Evolutionary conservation across 2,888 invertebrate species (phyloP), one percentile per base, ranked within the genome.

Genomic region (Hofmannophila pseudospretella): DNA sequence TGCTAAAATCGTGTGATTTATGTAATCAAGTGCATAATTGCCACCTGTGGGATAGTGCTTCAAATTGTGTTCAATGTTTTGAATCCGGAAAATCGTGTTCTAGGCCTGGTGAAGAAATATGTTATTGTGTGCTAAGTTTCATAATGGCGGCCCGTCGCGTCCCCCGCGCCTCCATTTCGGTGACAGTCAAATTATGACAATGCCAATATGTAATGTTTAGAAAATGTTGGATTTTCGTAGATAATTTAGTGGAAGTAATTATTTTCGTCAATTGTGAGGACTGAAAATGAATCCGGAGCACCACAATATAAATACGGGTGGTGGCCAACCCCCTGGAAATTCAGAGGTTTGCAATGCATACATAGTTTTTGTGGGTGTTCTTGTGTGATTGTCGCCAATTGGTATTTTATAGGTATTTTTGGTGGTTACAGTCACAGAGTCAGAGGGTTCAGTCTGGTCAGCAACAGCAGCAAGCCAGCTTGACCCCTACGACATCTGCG

Each of bases 61-160:
- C 20, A 32, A 32, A 32, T 36, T 27, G 31, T 44, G 7, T 40
- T 34, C 37, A 36, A 41, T 37, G 31, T 32, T 40, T 37, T 49
- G 26, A 47, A 43, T 32, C 36, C 36, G 34, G 34, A 28, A 45
- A 58, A 52, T 42, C 43, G 23, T 47, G 46, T 36, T 42, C 41
- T 41, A 42, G 45, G 47, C 52, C 44, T 36, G 50, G 49, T 53
- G 49, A 62, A 61, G 49, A 68, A 79, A 65, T 72, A 84, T 87
- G 86, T 86, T 87, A 77, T 86, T 87, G 86, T 88, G 84, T 67
- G 64, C 64, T 65, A 77, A 79, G 81, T 85, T 88, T 84, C 81
- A 79, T 88, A 88, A 90, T 90, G 89, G 90, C 90, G 88, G 88
- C 86, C 88, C 88, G 88, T 89, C 89, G 89, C 89, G 89, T 89